Base-by-base conservation (phyloP, 23 tunicate genomes). In the Halocynthia aurantium region DNA sequence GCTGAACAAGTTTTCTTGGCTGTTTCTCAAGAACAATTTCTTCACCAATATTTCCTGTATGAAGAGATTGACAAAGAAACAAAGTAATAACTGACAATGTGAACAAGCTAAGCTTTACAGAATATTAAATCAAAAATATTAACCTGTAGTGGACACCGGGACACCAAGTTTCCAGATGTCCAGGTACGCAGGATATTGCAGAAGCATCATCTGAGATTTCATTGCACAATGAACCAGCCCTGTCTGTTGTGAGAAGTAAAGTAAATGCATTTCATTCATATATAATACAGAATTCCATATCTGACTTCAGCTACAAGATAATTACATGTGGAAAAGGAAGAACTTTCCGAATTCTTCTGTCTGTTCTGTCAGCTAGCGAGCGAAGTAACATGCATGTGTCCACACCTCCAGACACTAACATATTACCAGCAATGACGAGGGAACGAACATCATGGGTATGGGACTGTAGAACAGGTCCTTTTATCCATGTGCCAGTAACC, bases 371-470 rank as follows among this genome's bases (percentile, higher is more conserved):
- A n/a, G 7, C 13, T 21, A 73, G 22, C 19, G 72, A 62, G 6
- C 60, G 70, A 13, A 62, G 15, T 82, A 87, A 50, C 7, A 87
- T 70, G 52, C 66, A 77, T 6, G 87, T 82, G 67, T 87, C 94
- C 17, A 87, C 94, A 58, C 87, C 97, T 31, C 90, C 97, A 11
- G 97, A 90, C n/a, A 81, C 81, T 7, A 90, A 50, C 18, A 50
- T 53, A 50, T 80, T 61, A 0, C 77, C 75, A 5, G 61, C 52
- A 53, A 77, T 20, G 6, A 77, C 85, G 10, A 90, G 31, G 11
- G 97, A 81, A 10, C 97, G 76, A 52, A 90, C 82, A 82, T 90
- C 97, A 61, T 90, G 97, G 44, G 90, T 83, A 56, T 90, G 97
- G 57, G 64, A 63, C 51, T 81, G 87, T 51, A 81, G 7, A 10